A percentile compares a stretch with the other conserved stretches of the same genome.
These are phyloP conservation scores for Phanerotoma sp. DNA, from an alignment of 2,888 invertebrate species.

Conservation along the genomic window DNA sequence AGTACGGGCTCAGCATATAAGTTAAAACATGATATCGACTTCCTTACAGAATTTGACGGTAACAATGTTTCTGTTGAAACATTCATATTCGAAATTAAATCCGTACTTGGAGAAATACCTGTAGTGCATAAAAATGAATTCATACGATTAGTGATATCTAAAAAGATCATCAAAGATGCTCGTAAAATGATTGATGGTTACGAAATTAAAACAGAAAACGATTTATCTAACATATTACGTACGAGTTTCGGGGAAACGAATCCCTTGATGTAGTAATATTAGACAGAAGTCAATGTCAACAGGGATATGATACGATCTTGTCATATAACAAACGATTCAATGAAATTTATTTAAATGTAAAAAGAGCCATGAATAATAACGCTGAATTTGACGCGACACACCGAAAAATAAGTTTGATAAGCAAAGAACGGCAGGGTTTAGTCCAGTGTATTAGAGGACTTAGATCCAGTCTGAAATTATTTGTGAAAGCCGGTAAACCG, in stretches of 20 bases:
- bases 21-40: no score
- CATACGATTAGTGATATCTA: slow-evolving; percentile 14
- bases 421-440: slow-evolving; percentile 7
- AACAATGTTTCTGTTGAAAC: no score
- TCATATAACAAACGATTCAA: slow-evolving; percentile 19
- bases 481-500: slow-evolving; percentile 16
- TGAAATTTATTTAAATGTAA: slow-evolving; percentile 9
- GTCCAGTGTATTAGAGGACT: slow-evolving; percentile 11
- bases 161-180: slow-evolving; percentile 14
- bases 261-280: slow-evolving; percentile 12
- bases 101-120: no score
- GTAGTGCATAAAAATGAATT: slow-evolving; percentile 14
- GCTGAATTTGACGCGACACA: neutral
- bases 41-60: no score
- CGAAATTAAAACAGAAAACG: slow-evolving; percentile 12
- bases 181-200: slow-evolving; percentile 18
- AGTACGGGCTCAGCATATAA: no score
- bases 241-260: slow-evolving; percentile 14
- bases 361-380: slow-evolving; percentile 13
- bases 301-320: slow-evolving; percentile 3
- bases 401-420: neutral
- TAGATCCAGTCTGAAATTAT: slow-evolving; percentile 10
- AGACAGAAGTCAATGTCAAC: slow-evolving; percentile 21
- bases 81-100: no score
- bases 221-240: slow-evolving; percentile 11